phyloP scores from a whole-genome alignment of 1,140 invertebrate species.

The Calliphora vicina region DNA sequence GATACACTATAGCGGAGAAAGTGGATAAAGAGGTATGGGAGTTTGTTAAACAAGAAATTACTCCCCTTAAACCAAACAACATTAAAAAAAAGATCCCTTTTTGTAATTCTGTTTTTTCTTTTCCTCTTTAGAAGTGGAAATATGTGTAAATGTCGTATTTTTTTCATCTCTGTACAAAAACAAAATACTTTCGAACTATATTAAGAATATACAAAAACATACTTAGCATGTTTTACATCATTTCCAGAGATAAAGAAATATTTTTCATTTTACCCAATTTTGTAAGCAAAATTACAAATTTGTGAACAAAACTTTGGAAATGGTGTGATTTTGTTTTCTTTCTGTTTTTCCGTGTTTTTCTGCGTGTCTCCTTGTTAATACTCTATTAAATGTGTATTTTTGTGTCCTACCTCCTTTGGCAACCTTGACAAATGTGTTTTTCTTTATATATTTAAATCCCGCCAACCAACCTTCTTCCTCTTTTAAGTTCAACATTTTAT shows the following conservation, averaged over 20 bases:
- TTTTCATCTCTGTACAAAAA: not conserved
- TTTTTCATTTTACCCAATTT: too few relatives aligned
- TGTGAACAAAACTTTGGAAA: not conserved
- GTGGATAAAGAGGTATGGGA: constrained; percentile 61
- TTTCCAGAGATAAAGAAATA: not conserved
- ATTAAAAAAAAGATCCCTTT: not conserved
- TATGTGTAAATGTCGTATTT: not conserved
- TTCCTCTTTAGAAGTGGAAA: not conserved
- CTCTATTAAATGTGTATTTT: not conserved
- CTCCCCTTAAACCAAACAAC: constrained; percentile 43
- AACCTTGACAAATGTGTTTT: not conserved
- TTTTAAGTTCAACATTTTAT: not conserved
- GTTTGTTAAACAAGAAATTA: constrained; percentile 44
- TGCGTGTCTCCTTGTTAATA: not conserved
- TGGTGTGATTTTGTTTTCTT: not conserved
- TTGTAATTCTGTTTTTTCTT: not conserved
- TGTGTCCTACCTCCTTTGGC: not conserved
- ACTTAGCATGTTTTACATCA: not conserved
- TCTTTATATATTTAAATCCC: not conserved
- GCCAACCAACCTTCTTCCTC: not conserved
- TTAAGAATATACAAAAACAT: not conserved
- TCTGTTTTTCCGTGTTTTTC: not conserved
- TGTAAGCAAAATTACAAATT: too few relatives aligned
- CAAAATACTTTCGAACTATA: not conserved
- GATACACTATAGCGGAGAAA: constrained; percentile 61